phyloP scores from a whole-genome alignment of 2,888 invertebrate species.

The Tortrix viridana region DNA sequence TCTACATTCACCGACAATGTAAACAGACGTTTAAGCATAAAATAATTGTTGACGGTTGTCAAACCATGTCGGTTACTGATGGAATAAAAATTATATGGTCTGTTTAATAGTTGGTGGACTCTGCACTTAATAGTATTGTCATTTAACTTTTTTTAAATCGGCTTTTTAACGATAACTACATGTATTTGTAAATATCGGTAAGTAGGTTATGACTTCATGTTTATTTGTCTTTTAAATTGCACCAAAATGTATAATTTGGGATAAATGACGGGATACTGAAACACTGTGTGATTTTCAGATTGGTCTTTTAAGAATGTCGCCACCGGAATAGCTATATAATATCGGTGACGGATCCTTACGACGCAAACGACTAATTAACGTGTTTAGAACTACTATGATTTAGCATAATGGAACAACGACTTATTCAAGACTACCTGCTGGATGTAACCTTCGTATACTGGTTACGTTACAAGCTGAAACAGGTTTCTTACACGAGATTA shows the following conservation, averaged over 20 bases:
- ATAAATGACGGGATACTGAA: slow-evolving; percentile 31
- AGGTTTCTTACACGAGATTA: slow-evolving; percentile 52
- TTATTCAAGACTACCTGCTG: slow-evolving; percentile 67
- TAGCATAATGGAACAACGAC: slow-evolving; percentile 75
- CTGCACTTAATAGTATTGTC: slow-evolving; percentile 27
- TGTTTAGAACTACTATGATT: slow-evolving; percentile 55
- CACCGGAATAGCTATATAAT: slow-evolving; percentile 76
- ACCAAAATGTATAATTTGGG: slow-evolving; percentile 21
- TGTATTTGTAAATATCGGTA: slow-evolving; percentile 40
- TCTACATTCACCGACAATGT: no score
- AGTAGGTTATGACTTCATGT: slow-evolving; percentile 35
- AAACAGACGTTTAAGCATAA: no score
- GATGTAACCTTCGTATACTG: slow-evolving; percentile 42
- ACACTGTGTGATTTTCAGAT: slow-evolving; percentile 68
- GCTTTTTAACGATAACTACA: slow-evolving; percentile 23
- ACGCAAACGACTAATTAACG: slow-evolving; percentile 49
- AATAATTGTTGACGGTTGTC: no score
- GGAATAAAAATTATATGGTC: no score
- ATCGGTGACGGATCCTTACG: slow-evolving; percentile 52
- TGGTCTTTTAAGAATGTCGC: slow-evolving; percentile 83
- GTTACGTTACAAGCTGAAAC: slow-evolving; percentile 17
- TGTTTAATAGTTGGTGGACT: not conserved
- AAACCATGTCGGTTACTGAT: no score
- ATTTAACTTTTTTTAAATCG: slow-evolving; percentile 30
- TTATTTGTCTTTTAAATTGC: slow-evolving; percentile 38